Evolutionary conservation across 2,888 invertebrate species (phyloP).

Genomic region (Lithophane leautieri): DNA sequence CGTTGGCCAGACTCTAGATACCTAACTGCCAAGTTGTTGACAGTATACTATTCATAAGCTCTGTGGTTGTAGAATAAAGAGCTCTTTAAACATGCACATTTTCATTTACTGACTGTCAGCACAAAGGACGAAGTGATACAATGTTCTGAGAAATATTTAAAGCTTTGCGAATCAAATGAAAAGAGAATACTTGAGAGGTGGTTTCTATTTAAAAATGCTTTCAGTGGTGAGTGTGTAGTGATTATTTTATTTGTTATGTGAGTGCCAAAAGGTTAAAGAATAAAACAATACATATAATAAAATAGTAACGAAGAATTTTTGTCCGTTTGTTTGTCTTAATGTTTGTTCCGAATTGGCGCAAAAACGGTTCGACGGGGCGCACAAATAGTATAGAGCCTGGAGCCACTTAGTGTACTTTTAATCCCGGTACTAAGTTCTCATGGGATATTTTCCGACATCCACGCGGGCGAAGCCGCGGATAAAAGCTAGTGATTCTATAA

Average conservation of each 20-base stretch:
- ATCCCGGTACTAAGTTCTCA: no score
- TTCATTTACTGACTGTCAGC: conserved; percentile 39
- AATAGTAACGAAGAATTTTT: no score
- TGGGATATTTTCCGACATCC: no score
- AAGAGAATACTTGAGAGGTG: background rate
- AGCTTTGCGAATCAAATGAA: conserved; percentile 21
- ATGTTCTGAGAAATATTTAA: conserved; percentile 33
- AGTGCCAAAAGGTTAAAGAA: background rate
- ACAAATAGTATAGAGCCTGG: no score
- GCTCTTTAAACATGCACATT: conserved; percentile 49
- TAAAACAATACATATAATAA: background rate
- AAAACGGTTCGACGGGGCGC: no score
- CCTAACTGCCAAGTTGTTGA: conserved; percentile 30
- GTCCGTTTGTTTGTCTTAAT: no score
- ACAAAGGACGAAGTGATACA: conserved; percentile 31
- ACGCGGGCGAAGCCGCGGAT: no score
- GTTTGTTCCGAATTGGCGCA: no score
- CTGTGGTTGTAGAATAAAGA: conserved; percentile 49
- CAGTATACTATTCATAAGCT: conserved; percentile 44
- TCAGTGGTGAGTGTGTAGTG: background rate
- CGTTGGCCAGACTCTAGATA: background rate
- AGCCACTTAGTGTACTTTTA: no score
- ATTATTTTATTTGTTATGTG: background rate
- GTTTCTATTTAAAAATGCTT: conserved; percentile 13
- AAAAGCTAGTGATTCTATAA: no score